Evolutionary conservation across 1,140 invertebrate species (phyloP).

Genomic region (Calephelis virginiensis): DNA sequence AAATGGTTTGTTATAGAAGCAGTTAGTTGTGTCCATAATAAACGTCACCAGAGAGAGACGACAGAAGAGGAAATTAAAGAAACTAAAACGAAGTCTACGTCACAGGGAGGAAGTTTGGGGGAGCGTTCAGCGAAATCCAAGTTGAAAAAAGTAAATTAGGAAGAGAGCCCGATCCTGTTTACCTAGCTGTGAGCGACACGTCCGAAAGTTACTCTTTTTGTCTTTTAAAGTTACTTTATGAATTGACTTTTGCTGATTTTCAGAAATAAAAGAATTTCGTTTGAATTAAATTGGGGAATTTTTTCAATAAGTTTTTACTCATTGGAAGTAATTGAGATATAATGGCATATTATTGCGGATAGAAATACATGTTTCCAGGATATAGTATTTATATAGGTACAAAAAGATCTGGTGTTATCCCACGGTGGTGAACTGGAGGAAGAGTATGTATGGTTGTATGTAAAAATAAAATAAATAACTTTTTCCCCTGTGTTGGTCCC

Average conservation of each 20-base stretch:
- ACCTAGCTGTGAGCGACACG: constrained; percentile 63
- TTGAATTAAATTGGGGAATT: background rate
- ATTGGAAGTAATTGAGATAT: no score
- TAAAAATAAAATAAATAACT: no score
- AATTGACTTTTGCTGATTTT: constrained; percentile 19
- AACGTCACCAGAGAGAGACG: constrained; percentile 44
- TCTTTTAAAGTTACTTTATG: constrained; percentile 22
- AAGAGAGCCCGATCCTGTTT: constrained; percentile 59
- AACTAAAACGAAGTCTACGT: constrained; percentile 69
- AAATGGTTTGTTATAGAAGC: constrained; percentile 44
- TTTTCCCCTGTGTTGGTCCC: no score
- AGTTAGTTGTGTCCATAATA: constrained; percentile 59
- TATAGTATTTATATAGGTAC: no score
- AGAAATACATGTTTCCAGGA: no score
- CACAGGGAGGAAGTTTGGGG: constrained; percentile 52
- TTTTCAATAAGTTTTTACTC: background rate
- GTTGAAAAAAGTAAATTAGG: constrained; percentile 67
- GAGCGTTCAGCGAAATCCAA: constrained; percentile 35
- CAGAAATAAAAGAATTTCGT: background rate
- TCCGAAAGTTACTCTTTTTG: constrained; percentile 45
- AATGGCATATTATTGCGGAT: no score
- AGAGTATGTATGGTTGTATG: no score
- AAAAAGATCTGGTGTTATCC: no score
- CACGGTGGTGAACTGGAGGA: no score
- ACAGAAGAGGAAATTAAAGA: constrained; percentile 70